A percentile compares a stretch with the other conserved stretches of the same genome.
phyloP scores from a whole-genome alignment of 2,888 invertebrate genomes.

The Thera obeliscata region DNA sequence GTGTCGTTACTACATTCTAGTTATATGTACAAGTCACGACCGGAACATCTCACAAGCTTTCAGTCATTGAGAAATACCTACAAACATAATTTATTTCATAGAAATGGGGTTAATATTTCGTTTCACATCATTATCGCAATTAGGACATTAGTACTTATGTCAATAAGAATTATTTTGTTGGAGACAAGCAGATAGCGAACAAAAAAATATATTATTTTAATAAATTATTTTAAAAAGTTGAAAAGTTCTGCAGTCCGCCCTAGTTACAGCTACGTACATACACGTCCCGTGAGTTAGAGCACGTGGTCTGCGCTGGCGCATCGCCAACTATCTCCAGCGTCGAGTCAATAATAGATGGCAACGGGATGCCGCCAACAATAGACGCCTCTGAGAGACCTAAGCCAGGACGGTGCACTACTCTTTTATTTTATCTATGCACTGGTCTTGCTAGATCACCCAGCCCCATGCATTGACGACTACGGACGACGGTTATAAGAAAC shows the following conservation, averaged over 20 bases:
- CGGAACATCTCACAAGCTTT: not conserved
- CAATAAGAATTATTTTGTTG: no score
- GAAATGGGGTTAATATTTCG: no score
- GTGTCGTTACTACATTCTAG: not conserved
- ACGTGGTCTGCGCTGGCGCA: slow-evolving; percentile 80
- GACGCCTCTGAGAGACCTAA: slow-evolving; percentile 62
- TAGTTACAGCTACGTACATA: slow-evolving; percentile 53
- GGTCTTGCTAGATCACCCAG: not conserved
- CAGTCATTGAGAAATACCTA: slow-evolving; percentile 5
- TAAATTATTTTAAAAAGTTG: slow-evolving; percentile 9
- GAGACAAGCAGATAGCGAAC: no score
- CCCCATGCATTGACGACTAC: slow-evolving; percentile 1
- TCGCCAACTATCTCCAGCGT: slow-evolving; percentile 82
- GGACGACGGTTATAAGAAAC: slow-evolving; percentile 34
- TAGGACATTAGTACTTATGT: no score
- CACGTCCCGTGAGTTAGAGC: slow-evolving; percentile 71
- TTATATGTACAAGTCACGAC: not conserved
- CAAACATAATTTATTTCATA: no score
- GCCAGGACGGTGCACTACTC: slow-evolving; percentile 30
- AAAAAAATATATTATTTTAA: not conserved
- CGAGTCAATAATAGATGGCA: slow-evolving; percentile 84
- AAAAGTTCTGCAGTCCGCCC: slow-evolving; percentile 51
- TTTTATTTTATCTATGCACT: slow-evolving; percentile 28
- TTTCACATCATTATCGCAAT: no score
- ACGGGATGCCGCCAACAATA: slow-evolving; percentile 84